These are phyloP conservation scores for Atherinomorus stipes DNA, from an alignment of 2,113 vertebrate genomes.

Conservation along the genomic window DNA sequence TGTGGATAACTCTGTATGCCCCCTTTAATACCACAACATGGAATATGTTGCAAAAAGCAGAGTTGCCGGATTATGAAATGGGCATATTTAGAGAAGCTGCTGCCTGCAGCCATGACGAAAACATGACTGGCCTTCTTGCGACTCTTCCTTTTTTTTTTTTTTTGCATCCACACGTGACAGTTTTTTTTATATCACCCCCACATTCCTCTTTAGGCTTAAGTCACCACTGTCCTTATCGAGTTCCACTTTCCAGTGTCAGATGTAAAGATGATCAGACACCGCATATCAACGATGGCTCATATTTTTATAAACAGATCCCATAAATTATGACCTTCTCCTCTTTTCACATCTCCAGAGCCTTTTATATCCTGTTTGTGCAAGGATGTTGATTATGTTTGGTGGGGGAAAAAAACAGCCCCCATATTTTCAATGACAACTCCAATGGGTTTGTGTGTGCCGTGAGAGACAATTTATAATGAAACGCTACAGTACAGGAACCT, in stretches of 20 bases:
- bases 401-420: not conserved
- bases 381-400: too few relatives aligned
- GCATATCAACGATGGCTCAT: constrained; percentile 31
- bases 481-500: constrained; percentile 12
- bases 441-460: not conserved
- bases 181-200: constrained; percentile 36
- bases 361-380: not conserved
- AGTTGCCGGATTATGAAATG: not conserved
- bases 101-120: constrained; percentile 44
- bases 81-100: constrained; percentile 42
- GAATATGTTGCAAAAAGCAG: constrained; percentile 8
- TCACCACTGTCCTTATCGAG: constrained; percentile 71
- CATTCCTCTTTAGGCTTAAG: constrained; percentile 41
- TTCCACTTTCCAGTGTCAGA: constrained; percentile 68
- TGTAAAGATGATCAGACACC: constrained; percentile 33
- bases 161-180: constrained; percentile 3
- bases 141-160: constrained; percentile 49
- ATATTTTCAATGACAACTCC: too few relatives aligned
- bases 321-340: constrained; percentile 28
- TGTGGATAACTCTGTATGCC: not conserved
- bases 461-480: constrained; percentile 3
- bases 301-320: constrained; percentile 45
- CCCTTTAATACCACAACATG: not conserved
- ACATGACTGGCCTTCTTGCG: constrained; percentile 5
- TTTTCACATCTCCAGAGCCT: not conserved